These are phyloP conservation scores for Xestia c-nigrum DNA, from an alignment of 2,888 invertebrate species.

Conservation along the genomic window DNA sequence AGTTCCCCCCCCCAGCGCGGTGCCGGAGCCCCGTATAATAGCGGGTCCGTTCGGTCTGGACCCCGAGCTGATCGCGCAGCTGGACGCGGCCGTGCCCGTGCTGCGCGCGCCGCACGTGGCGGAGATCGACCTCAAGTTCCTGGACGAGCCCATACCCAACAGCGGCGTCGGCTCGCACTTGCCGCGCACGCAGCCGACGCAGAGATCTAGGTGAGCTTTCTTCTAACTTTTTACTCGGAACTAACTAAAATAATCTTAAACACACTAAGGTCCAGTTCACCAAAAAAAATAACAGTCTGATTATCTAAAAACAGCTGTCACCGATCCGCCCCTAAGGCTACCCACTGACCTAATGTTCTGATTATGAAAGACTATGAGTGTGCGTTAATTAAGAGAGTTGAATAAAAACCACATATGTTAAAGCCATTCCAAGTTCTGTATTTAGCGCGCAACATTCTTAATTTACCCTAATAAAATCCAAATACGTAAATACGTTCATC, in stretches of 20 bases:
- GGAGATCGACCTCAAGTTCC: constrained; percentile 88
- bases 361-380: too few species aligned
- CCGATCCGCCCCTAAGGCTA: too few species aligned
- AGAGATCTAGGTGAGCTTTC: constrained; percentile 72
- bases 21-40: constrained; percentile 86
- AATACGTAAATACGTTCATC: too few species aligned
- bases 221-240: background rate
- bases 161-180: constrained; percentile 78
- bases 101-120: constrained; percentile 77
- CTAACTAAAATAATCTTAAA: background rate
- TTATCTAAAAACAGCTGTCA: too few species aligned
- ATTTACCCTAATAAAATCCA: too few species aligned
- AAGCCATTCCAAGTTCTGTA: too few species aligned
- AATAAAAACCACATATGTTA: too few species aligned
- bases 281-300: too few species aligned
- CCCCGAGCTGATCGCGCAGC: constrained; percentile 92
- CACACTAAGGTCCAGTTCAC: too few species aligned
- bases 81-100: constrained; percentile 90
- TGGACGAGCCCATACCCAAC: constrained; percentile 86
- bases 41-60: constrained; percentile 95
- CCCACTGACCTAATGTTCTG: too few species aligned
- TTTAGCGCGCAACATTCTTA: too few species aligned
- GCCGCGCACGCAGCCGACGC: constrained; percentile 66
- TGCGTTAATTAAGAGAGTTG: too few species aligned
- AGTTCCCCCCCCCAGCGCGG: constrained; percentile 75